These are phyloP conservation scores for Tholera decimalis DNA, from an alignment of 2,888 invertebrate species.

Conservation along the genomic window DNA sequence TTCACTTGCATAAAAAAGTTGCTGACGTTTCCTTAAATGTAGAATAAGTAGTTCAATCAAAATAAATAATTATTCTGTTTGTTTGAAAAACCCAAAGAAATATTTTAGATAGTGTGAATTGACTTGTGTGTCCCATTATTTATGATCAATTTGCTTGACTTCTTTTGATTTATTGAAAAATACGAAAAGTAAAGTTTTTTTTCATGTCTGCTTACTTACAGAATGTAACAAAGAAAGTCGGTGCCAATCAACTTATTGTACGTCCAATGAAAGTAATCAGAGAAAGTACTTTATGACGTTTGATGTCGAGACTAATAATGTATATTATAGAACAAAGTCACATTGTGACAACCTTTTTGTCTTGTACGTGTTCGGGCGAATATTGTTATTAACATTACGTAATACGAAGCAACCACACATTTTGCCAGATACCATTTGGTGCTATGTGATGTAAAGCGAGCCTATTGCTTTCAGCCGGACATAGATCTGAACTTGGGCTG, in stretches of 20 bases:
- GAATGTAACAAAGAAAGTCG: slow-evolving; percentile 53
- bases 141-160: slow-evolving; percentile 32
- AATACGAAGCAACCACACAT: neutral
- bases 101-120: neutral
- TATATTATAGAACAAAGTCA: slow-evolving; percentile 10
- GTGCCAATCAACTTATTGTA: slow-evolving; percentile 63
- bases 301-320: slow-evolving; percentile 41
- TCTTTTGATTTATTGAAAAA: slow-evolving; percentile 54
- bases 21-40: no score
- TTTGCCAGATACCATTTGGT: neutral
- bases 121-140: neutral
- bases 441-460: no score
- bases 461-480: neutral
- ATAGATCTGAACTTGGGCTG: neutral
- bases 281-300: slow-evolving; percentile 55
- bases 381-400: slow-evolving; percentile 2
- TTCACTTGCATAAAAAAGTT: no score
- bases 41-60: no score
- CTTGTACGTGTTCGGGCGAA: slow-evolving; percentile 5
- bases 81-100: no score
- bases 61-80: no score
- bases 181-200: slow-evolving; percentile 32
- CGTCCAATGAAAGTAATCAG: slow-evolving; percentile 60
- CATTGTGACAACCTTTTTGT: slow-evolving; percentile 19
- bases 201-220: slow-evolving; percentile 24